phyloP scores from a whole-genome alignment of 2,113 vertebrate genomes.

The Podarcis cretensis region DNA sequence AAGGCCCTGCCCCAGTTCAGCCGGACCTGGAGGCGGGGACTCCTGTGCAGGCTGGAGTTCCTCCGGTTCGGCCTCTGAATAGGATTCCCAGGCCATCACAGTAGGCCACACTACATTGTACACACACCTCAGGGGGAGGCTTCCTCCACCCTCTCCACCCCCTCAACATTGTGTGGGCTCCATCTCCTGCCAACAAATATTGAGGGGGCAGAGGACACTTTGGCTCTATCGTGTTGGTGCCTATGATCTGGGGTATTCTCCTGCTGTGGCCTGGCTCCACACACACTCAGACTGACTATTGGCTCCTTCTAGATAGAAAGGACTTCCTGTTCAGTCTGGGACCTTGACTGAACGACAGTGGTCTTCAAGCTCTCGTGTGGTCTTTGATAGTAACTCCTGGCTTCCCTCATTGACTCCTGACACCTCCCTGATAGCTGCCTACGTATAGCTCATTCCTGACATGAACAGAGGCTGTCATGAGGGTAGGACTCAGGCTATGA shows the following conservation, averaged over 20 bases:
- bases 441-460: neutral
- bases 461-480: neutral
- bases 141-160: no score
- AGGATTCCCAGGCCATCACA: no score
- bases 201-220: no score
- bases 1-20: no score
- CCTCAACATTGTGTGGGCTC: no score
- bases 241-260: neutral
- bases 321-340: neutral
- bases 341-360: neutral
- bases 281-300: neutral
- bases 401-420: neutral
- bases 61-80: no score
- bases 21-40: no score
- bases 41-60: no score
- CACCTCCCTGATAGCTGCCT: neutral
- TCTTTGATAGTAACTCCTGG: neutral
- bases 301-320: neutral
- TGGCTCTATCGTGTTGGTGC: no score
- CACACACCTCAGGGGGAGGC: no score
- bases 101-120: no score
- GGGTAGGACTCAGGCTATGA: neutral
- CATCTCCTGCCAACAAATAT: no score
- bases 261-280: neutral
- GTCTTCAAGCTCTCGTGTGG: neutral